A percentile compares a stretch with the other conserved stretches of the same genome.
These are phyloP conservation scores for Peromyscus maniculatus DNA, from an alignment of 2,113 vertebrate genomes.

Conservation along the genomic window DNA sequence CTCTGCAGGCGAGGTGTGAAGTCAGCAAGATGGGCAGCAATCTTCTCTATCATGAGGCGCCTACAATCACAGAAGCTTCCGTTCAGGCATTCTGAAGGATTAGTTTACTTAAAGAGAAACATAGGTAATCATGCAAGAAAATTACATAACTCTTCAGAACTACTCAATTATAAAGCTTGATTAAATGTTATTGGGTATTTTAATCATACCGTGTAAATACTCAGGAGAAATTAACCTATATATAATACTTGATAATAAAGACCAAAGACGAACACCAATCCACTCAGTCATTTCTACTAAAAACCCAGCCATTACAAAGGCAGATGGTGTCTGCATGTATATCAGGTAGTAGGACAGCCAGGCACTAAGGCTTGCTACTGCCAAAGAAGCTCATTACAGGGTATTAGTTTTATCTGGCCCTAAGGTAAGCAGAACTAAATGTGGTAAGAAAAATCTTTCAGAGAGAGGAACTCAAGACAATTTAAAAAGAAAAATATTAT, in stretches of 20 bases:
- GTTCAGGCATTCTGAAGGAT: slow-evolving; percentile 55
- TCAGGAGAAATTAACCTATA: slow-evolving; percentile 8
- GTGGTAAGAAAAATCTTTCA: not conserved
- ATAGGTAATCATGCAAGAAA: not conserved
- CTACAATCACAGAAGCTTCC: slow-evolving; percentile 86
- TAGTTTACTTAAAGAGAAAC: slow-evolving; percentile 43
- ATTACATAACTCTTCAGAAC: not conserved
- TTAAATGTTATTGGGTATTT: not conserved
- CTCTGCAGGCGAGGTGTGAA: slow-evolving; percentile 98
- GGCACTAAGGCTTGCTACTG: not conserved
- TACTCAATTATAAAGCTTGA: slow-evolving; percentile 37
- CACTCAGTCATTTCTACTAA: not conserved
- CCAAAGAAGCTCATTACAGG: not conserved
- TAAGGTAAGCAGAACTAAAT: slow-evolving; percentile 27
- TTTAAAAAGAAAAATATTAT: slow-evolving; percentile 26
- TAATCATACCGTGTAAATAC: not conserved
- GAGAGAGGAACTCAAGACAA: not conserved
- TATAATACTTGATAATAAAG: slow-evolving; percentile 3
- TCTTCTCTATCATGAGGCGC: slow-evolving; percentile 99
- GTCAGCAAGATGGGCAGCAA: slow-evolving; percentile 97
- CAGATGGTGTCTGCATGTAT: not conserved
- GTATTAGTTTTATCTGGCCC: not conserved
- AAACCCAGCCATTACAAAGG: not conserved
- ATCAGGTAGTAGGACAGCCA: not conserved
- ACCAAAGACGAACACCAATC: not conserved